phyloP scores from a whole-genome alignment of 2,113 vertebrate species.

The Kryptolebias marmoratus region DNA sequence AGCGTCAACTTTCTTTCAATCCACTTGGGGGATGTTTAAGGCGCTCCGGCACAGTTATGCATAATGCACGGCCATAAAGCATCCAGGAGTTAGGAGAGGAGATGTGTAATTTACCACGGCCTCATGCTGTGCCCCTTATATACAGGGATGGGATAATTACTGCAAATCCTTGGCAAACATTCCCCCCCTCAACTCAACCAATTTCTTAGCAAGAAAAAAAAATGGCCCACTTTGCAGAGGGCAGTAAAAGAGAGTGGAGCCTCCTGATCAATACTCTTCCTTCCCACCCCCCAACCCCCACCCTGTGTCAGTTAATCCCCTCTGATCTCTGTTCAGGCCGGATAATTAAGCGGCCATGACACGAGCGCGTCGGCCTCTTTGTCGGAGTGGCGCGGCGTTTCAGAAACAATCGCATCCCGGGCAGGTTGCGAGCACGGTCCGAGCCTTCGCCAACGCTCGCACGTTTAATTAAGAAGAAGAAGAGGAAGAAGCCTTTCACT shows the following conservation, averaged over 20 bases:
- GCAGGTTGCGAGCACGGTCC: conserved; percentile 46
- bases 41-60: conserved; percentile 76
- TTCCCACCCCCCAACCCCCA: background rate
- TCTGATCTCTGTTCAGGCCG: conserved; percentile 39
- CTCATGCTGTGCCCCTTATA: conserved; percentile 77
- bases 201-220: conserved; percentile 75
- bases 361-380: conserved; percentile 21
- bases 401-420: conserved; percentile 39
- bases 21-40: conserved; percentile 82
- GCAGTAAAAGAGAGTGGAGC: conserved; percentile 38
- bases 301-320: conserved; percentile 36
- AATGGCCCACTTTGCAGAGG: conserved; percentile 80
- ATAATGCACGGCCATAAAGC: conserved; percentile 81
- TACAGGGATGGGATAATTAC: conserved; percentile 80
- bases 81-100: conserved; percentile 78
- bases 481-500: conserved; percentile 29
- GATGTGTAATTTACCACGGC: conserved; percentile 80
- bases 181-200: conserved; percentile 65
- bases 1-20: conserved; percentile 83
- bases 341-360: conserved; percentile 28
- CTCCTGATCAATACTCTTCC: conserved; percentile 66
- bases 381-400: conserved; percentile 16
- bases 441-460: conserved; percentile 46
- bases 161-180: conserved; percentile 77
- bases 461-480: conserved; percentile 5